A percentile compares a stretch with the other conserved stretches of the same genome.
Evolutionary conservation across 2,888 invertebrate genomes (phyloP).

Genomic region (Subacronicta megacephala): DNA sequence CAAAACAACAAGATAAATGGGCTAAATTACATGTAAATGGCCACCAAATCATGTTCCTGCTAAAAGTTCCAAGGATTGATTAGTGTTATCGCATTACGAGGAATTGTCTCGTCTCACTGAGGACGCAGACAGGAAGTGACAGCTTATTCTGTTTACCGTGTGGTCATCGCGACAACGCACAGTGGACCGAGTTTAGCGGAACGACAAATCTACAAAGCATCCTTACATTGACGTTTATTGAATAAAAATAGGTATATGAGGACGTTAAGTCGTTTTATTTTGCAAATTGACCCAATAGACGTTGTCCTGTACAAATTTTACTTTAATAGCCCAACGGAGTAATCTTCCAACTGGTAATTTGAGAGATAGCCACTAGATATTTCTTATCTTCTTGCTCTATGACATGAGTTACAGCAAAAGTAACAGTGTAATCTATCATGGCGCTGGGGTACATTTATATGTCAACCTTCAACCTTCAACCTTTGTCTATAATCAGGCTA

Average conservation of each 20-base stretch:
- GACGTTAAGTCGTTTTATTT: too few species aligned
- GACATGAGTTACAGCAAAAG: too few species aligned
- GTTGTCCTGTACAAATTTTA: too few species aligned
- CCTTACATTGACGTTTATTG: not conserved
- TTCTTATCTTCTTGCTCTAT: too few species aligned
- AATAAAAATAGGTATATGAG: not conserved
- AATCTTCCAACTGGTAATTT: too few species aligned
- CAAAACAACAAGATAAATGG: slow-evolving; percentile 17
- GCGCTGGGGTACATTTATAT: too few species aligned
- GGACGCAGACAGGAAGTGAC: slow-evolving; percentile 72
- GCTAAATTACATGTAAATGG: slow-evolving; percentile 4
- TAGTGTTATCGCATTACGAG: slow-evolving; percentile 52
- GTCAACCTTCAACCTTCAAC: too few species aligned
- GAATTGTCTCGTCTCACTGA: slow-evolving; percentile 62
- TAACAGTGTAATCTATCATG: too few species aligned
- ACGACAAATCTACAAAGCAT: not conserved
- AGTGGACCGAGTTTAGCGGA: slow-evolving; percentile 6
- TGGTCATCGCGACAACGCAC: slow-evolving; percentile 53
- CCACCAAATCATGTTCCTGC: slow-evolving; percentile 25
- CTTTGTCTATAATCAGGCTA: too few species aligned
- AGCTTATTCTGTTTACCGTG: slow-evolving; percentile 78
- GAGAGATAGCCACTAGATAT: too few species aligned
- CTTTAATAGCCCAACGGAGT: too few species aligned
- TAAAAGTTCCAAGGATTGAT: slow-evolving; percentile 41
- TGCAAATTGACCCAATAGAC: too few species aligned